Conservation (phyloP, 2,888 invertebrate genomes). For the Tubulanus polymorphus region DNA sequence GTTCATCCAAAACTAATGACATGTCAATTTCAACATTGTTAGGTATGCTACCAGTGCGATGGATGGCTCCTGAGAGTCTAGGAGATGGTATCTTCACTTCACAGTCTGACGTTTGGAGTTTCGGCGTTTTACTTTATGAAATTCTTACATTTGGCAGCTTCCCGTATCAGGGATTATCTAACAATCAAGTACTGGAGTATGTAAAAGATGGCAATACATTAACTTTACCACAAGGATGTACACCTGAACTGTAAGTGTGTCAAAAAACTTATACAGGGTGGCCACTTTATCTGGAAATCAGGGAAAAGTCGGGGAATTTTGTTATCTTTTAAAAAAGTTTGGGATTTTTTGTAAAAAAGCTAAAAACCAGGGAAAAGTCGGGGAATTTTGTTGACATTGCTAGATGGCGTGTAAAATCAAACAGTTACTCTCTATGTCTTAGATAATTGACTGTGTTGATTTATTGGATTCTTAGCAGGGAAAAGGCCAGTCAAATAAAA, state of each 20-base stretch:
- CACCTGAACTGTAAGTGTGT: constrained; percentile 73
- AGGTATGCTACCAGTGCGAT: constrained; percentile 80
- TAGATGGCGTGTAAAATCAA: no score
- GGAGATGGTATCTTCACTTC: constrained; percentile 78
- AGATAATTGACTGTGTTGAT: constrained; percentile 4
- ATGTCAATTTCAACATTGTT: constrained; percentile 4
- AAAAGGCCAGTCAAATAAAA: no score
- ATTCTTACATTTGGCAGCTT: constrained; percentile 87
- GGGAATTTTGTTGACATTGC: no score
- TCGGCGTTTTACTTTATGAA: constrained; percentile 75
- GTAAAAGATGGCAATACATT: constrained; percentile 74
- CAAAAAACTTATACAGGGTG: not conserved
- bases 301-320: no score
- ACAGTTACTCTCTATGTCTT: no score
- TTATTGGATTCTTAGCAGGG: no score
- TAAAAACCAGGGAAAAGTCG: no score
- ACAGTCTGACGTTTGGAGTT: constrained; percentile 86
- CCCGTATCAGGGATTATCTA: constrained; percentile 83
- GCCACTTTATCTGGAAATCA: no score
- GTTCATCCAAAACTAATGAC: not conserved
- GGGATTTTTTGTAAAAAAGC: no score
- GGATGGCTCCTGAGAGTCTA: constrained; percentile 91
- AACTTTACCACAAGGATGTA: constrained; percentile 71
- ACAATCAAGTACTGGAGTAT: constrained; percentile 76
- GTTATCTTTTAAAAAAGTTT: no score